Evolutionary conservation across 2,113 vertebrate genomes (phyloP).

Genomic region (Tetrax tetrax): DNA sequence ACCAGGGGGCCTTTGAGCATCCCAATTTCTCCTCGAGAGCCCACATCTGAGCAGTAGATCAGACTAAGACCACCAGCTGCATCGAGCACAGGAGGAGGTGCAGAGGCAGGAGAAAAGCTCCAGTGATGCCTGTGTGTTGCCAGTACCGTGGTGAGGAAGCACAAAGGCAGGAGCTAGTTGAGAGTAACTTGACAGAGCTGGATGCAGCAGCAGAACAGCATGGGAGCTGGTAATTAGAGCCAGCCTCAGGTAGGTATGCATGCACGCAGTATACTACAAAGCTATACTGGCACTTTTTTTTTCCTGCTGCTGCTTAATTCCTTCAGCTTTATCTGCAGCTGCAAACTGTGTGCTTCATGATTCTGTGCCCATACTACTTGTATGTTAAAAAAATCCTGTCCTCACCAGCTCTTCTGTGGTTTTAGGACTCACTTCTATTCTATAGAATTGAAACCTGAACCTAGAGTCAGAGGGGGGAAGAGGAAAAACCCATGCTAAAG

Average conservation of each 20-base stretch:
- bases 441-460: background rate
- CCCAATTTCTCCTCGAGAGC: background rate
- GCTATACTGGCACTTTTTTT: background rate
- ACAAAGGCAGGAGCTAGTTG: background rate
- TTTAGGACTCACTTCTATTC: background rate
- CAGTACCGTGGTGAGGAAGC: background rate
- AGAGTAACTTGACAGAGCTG: background rate
- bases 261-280: background rate
- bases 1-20: background rate
- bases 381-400: background rate
- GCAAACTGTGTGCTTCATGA: background rate
- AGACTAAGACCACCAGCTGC: background rate
- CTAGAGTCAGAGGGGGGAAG: accelerated
- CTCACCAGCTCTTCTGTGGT: background rate
- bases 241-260: background rate
- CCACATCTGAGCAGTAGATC: background rate
- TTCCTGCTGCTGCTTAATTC: background rate
- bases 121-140: background rate
- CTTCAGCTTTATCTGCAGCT: background rate
- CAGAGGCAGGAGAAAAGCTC: background rate
- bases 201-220: background rate
- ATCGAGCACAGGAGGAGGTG: background rate
- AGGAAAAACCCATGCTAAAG: background rate
- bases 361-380: background rate
- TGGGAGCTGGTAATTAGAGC: background rate